Conservation (phyloP, 64 coral and sea anemone genomes). For the Montipora efflorescens region DNA sequence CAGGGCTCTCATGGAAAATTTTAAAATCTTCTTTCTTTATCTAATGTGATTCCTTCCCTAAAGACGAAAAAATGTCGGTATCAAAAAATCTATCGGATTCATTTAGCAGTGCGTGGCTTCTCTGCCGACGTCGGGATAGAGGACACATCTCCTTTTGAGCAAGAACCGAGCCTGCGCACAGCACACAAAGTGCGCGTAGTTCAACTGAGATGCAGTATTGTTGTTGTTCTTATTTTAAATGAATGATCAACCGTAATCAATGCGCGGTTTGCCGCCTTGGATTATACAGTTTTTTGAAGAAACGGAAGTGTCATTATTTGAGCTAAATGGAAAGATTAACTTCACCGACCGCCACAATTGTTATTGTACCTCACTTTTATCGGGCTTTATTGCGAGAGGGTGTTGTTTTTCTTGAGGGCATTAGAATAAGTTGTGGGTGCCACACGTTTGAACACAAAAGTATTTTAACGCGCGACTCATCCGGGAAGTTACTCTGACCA, state of each 20-base stretch:
- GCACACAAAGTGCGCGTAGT: background rate
- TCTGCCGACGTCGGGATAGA: too few relatives aligned
- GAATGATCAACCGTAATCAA: background rate
- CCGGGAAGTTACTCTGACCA: too few relatives aligned
- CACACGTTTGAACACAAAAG: too few relatives aligned
- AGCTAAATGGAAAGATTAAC: background rate
- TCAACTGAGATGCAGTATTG: background rate
- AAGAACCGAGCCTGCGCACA: too few relatives aligned
- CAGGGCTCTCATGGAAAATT: too few relatives aligned
- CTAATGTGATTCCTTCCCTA: too few relatives aligned
- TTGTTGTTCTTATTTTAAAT: background rate
- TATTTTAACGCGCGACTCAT: too few relatives aligned
- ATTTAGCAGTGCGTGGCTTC: too few relatives aligned
- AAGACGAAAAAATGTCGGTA: too few relatives aligned
- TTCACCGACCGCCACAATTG: background rate
- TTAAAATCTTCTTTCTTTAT: too few relatives aligned
- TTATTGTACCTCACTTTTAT: background rate
- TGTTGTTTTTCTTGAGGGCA: background rate
- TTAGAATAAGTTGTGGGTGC: background rate
- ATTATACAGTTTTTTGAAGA: background rate
- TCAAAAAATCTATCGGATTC: too few relatives aligned
- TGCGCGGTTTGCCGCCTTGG: background rate
- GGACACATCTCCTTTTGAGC: too few relatives aligned
- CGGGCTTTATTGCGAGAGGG: background rate
- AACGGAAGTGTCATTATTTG: background rate